These are phyloP conservation scores for Chitala chitala DNA, from an alignment of 2,113 vertebrate genomes.

Conservation along the genomic window DNA sequence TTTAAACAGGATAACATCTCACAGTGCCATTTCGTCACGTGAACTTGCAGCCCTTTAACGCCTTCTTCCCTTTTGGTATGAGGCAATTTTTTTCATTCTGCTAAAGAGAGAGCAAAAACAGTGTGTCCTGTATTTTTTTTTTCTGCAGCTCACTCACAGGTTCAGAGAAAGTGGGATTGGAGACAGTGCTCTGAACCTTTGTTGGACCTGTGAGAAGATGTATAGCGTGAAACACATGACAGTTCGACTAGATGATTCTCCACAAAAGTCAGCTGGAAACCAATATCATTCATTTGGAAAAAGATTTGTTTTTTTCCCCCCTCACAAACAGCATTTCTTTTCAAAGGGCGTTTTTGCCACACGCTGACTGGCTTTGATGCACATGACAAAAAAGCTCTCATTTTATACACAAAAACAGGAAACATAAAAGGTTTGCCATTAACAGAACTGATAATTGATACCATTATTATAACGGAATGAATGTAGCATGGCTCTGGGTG, in stretches of 20 bases:
- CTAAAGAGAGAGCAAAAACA: constrained; percentile 20
- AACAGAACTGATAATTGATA: constrained; percentile 36
- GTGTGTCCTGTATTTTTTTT: background rate
- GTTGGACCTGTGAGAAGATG: constrained; percentile 28
- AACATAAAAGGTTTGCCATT: constrained; percentile 35
- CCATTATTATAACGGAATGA: constrained; percentile 16
- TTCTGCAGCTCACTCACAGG: constrained; percentile 15
- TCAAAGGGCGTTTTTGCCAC: constrained; percentile 25
- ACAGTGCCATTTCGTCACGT: background rate
- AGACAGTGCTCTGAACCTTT: constrained; percentile 7
- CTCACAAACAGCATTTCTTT: constrained; percentile 22
- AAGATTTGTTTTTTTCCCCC: constrained; percentile 27
- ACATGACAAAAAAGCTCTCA: constrained; percentile 29
- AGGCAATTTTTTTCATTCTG: background rate
- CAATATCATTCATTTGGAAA: constrained; percentile 28
- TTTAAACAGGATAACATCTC: background rate
- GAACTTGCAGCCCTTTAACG: background rate
- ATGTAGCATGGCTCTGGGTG: constrained; percentile 4
- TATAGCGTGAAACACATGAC: constrained; percentile 23
- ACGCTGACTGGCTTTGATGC: constrained; percentile 42
- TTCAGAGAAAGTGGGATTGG: background rate
- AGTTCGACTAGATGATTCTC: constrained; percentile 29
- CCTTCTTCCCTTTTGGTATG: background rate
- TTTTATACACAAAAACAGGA: constrained; percentile 22
- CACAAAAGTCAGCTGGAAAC: constrained; percentile 37